Evolutionary conservation across 2,797 vertebrate species (phyloP), one percentile per base, ranked within the genome.

Genomic region (Malurus splendens): DNA sequence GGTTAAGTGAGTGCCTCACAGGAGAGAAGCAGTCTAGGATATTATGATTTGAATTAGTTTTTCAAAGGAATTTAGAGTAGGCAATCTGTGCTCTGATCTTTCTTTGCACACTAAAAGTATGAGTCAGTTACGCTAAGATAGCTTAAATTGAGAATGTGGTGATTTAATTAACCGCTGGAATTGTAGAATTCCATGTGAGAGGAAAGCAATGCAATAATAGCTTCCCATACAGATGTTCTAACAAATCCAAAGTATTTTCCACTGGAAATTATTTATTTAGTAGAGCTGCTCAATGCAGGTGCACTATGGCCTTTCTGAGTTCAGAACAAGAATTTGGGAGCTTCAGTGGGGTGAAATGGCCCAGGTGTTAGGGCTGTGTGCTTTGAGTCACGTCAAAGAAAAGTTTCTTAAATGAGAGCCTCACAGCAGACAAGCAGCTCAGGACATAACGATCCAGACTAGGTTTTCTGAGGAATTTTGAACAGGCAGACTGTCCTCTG

Each of bases 71-170:
- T 92, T 95, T 89, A 67, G 85, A 94, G 77, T 73, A 94, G 94
- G 71, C 87, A 91, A 82, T 89, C 87, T 90, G 89, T 95, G 80
- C 92, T 94, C 82, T 93, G 93, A 94, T 95, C 92, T 94, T 78
- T 70, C 87, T 94, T 90, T 90, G 82, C 79, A 57, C 70, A 20
- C 70, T 72, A 13, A 45, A 91, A 83, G 23, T 73, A 42, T 60
- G 82, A 95, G 60, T 93, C 82, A 86, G 76, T 79, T 83, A 83
- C 60, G 82, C 54, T 64, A 85, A 89, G 2, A 60, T 19, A 70
- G n/a, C 44, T 86, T 60, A 67, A 88, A 79, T 23, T 71, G 91
- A 91, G 75, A 84, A 74, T 74, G 24, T 8, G 33, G 78, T 47
- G 61, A 86, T 91, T 85, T 81, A 90, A 89, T 87, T 79, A 94